phyloP scores from a whole-genome alignment of 2,113 vertebrate genomes.

The Hemichromis elongatus region DNA sequence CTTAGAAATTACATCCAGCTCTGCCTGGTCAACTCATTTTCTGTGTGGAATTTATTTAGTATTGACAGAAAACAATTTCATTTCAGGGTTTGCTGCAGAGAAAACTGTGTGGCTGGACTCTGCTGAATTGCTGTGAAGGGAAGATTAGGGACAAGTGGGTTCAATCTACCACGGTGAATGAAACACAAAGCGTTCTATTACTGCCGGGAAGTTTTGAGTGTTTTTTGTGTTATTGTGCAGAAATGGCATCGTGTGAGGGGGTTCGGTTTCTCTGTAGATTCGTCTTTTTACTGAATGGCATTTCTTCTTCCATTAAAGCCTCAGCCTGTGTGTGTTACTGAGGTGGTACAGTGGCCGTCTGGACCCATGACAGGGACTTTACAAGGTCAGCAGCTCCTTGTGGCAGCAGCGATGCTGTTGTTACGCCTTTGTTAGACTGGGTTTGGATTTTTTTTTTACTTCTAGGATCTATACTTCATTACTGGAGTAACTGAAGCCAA shows the following conservation, averaged over 20 bases:
- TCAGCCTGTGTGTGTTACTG: neutral
- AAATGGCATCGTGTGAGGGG: neutral
- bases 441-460: neutral
- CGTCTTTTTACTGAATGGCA: neutral
- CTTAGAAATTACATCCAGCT: neutral
- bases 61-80: conserved; percentile 35
- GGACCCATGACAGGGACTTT: neutral
- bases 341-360: neutral
- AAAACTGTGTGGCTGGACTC: neutral
- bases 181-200: neutral
- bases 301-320: neutral
- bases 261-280: neutral
- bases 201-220: neutral
- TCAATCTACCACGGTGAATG: conserved; percentile 1
- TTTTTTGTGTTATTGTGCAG: neutral
- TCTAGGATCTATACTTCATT: neutral
- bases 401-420: neutral
- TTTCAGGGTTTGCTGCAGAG: conserved; percentile 4
- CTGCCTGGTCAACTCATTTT: conserved; percentile 10
- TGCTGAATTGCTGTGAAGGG: neutral
- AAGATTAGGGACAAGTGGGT: conserved; percentile 16
- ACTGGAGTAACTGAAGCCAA: neutral
- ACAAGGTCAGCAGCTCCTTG: neutral
- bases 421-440: neutral
- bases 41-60: conserved; percentile 34